These are phyloP conservation scores for Chrysochloris asiatica DNA, from an alignment of 2,113 vertebrate species.

Conservation along the genomic window DNA sequence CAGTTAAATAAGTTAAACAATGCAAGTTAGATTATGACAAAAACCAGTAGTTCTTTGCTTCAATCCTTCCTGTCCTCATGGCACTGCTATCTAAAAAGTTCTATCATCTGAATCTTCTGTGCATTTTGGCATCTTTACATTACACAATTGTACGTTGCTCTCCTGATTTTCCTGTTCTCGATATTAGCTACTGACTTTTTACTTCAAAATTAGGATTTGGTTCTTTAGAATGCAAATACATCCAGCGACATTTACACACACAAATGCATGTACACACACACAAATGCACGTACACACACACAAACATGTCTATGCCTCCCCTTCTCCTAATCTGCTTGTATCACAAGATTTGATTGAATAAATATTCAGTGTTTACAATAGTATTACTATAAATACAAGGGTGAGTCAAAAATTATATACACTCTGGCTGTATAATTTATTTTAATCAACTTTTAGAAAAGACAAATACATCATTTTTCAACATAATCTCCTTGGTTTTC, in stretches of 20 bases:
- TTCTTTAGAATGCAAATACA: too few species aligned
- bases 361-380: neutral
- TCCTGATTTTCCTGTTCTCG: neutral
- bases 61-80: neutral
- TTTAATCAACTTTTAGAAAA: too few species aligned
- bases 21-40: neutral
- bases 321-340: neutral
- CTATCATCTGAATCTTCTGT: neutral
- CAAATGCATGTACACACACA: too few species aligned
- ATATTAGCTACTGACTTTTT: neutral
- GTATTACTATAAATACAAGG: constrained; percentile 18
- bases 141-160: neutral
- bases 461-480: too few species aligned
- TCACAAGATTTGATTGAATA: constrained; percentile 12
- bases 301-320: neutral
- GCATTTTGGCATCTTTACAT: neutral
- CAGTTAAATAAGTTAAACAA: neutral
- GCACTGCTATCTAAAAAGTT: neutral
- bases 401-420: too few species aligned
- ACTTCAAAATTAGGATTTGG: constrained; percentile 35
- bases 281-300: neutral
- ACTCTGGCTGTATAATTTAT: too few species aligned
- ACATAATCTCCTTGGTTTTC: too few species aligned
- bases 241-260: too few species aligned
- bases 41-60: neutral